A percentile compares a stretch with the other conserved stretches of the same genome.
phyloP scores from a whole-genome alignment of 2,888 invertebrate genomes.

The Drosophila borealis region DNA sequence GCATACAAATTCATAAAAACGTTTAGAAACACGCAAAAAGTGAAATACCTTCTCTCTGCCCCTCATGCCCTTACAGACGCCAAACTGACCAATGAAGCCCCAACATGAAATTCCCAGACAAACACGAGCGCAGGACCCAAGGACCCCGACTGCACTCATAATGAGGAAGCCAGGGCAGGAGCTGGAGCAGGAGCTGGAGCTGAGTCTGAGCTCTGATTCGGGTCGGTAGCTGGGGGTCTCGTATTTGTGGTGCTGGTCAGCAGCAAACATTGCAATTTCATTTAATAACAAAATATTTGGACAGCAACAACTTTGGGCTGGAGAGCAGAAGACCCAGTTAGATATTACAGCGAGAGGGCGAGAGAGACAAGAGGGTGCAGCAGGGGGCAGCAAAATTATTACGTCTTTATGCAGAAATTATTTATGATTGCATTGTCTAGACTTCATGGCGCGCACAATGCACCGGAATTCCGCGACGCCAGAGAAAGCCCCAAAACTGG shows the following conservation, averaged over 20 bases:
- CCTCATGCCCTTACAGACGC: background rate
- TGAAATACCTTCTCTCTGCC: conserved; percentile 32
- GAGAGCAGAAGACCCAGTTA: conserved; percentile 25
- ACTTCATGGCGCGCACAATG: conserved; percentile 71
- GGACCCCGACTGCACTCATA: conserved; percentile 47
- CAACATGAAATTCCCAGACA: conserved; percentile 75
- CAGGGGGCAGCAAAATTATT: conserved; percentile 62
- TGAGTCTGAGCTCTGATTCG: background rate
- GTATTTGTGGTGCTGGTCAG: conserved; percentile 60
- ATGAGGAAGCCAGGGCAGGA: conserved; percentile 44
- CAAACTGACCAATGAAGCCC: conserved; percentile 33
- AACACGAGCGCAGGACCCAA: conserved; percentile 25
- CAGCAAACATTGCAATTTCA: conserved; percentile 76
- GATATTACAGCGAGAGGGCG: conserved; percentile 8
- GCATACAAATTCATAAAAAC: conserved; percentile 67
- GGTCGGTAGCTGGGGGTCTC: background rate
- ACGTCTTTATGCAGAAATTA: conserved; percentile 78
- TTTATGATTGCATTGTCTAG: conserved; percentile 79
- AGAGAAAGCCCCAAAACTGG: conserved; percentile 16
- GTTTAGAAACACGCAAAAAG: conserved; percentile 69
- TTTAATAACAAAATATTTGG: conserved; percentile 78
- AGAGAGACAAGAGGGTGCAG: background rate
- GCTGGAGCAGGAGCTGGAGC: conserved; percentile 11
- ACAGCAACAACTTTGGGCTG: conserved; percentile 23
- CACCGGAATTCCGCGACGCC: conserved; percentile 74